Evolutionary conservation across 1,140 invertebrate genomes (phyloP).

Genomic region (Bathynomus jamesi): DNA sequence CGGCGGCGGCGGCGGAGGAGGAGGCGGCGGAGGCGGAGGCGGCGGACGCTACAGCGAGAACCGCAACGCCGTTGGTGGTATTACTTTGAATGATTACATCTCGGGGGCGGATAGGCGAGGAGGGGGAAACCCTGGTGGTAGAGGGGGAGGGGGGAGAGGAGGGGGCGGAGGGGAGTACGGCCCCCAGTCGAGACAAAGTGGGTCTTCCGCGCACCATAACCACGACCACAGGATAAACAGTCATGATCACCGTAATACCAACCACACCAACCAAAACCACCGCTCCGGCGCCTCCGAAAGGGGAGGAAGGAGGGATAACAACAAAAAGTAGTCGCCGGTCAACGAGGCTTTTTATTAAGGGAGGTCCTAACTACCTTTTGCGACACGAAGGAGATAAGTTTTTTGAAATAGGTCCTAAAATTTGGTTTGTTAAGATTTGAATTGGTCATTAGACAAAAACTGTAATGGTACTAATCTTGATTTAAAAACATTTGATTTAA

Average conservation of each 20-base stretch:
- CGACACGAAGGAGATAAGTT: no score
- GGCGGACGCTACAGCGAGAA: not conserved
- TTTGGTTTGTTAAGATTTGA: no score
- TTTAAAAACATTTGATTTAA: no score
- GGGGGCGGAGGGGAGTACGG: constrained; percentile 3
- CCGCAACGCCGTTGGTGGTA: not conserved
- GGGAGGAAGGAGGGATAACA: not conserved
- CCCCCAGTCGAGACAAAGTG: not conserved
- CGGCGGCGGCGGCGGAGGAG: not conserved
- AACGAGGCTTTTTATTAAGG: no score
- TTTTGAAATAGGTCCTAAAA: no score
- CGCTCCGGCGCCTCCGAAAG: not conserved
- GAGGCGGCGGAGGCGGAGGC: not conserved
- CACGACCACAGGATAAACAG: not conserved
- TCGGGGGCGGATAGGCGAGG: not conserved
- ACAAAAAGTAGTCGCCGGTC: not conserved
- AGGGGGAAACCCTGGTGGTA: not conserved
- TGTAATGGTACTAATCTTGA: no score
- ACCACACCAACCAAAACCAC: not conserved
- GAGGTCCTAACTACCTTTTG: no score
- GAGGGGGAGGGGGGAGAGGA: not conserved
- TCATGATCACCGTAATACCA: not conserved
- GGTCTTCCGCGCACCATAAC: not conserved
- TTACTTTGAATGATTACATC: not conserved
- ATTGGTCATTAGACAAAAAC: no score